phyloP scores from a whole-genome alignment of 2,888 invertebrate species.

The Cephus spinipes region DNA sequence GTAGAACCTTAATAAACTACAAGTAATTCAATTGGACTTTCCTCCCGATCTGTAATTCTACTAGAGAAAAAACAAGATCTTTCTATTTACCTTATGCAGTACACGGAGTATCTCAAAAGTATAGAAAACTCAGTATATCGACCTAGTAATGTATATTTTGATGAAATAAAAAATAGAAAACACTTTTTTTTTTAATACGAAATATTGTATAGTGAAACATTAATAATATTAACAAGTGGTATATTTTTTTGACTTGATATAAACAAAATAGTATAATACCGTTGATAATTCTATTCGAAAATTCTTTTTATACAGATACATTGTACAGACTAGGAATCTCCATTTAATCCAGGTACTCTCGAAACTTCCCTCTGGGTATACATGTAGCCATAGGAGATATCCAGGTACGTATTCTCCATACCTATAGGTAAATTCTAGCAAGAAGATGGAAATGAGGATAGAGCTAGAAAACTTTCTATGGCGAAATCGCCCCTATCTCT shows the following conservation, averaged over 20 bases:
- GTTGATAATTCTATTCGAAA: not conserved
- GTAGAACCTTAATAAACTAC: not conserved
- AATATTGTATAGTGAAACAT: not conserved
- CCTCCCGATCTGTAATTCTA: not conserved
- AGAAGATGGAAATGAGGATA: not conserved
- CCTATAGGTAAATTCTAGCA: not conserved
- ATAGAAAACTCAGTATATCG: not conserved
- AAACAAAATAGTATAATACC: not conserved
- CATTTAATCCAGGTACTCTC: not conserved
- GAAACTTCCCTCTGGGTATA: not conserved
- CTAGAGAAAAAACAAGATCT: not conserved
- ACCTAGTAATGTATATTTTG: not conserved
- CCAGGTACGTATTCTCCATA: too few species aligned
- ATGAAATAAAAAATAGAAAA: not conserved
- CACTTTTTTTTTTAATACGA: not conserved
- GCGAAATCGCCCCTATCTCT: not conserved
- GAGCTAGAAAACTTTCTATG: not conserved
- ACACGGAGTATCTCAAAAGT: not conserved
- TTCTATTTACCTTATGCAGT: not conserved
- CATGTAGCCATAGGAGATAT: not conserved
- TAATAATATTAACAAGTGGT: not conserved
- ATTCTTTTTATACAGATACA: not conserved
- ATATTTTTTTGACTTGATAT: not conserved
- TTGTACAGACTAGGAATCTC: not conserved
- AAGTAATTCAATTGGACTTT: not conserved